Percentiles rank a stretch among this genome's conserved stretches.
Evolutionary conservation across 1,140 invertebrate species (phyloP).

Genomic region (Trinorchestia longiramus): DNA sequence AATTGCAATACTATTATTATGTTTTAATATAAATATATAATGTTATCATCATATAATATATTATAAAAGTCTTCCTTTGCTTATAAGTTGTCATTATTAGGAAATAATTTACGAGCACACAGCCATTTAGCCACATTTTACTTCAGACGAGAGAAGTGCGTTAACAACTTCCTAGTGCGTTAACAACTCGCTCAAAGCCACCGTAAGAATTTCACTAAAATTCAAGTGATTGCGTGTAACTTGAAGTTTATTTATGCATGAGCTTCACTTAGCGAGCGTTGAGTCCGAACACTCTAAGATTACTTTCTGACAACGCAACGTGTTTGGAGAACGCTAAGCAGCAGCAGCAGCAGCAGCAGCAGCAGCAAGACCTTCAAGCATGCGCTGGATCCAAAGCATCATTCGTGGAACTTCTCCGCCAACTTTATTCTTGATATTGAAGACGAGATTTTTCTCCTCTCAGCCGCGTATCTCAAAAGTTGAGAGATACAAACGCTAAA

Average conservation of each 20-base stretch:
- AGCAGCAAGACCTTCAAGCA: background rate
- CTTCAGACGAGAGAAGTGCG: background rate
- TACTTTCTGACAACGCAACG: background rate
- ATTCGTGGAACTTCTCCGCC: background rate
- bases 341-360: background rate
- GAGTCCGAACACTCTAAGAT: background rate
- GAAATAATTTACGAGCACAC: background rate
- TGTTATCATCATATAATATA: too few species aligned
- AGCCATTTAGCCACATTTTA: background rate
- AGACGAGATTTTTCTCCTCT: background rate
- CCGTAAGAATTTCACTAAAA: background rate
- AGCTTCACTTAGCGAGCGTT: background rate
- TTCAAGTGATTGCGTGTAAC: background rate
- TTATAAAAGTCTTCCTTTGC: too few species aligned
- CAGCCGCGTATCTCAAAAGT: background rate
- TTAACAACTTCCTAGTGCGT: too few species aligned
- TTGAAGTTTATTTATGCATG: background rate
- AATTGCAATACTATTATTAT: too few species aligned
- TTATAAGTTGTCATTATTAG: too few species aligned
- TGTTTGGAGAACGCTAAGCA: background rate
- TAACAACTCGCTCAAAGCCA: background rate
- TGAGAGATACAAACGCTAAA: background rate
- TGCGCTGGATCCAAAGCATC: background rate
- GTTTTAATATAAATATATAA: too few species aligned
- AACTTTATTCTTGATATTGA: background rate